These are phyloP conservation scores for Panthera tigris DNA, from an alignment of 2,113 vertebrate species.

Conservation along the genomic window DNA sequence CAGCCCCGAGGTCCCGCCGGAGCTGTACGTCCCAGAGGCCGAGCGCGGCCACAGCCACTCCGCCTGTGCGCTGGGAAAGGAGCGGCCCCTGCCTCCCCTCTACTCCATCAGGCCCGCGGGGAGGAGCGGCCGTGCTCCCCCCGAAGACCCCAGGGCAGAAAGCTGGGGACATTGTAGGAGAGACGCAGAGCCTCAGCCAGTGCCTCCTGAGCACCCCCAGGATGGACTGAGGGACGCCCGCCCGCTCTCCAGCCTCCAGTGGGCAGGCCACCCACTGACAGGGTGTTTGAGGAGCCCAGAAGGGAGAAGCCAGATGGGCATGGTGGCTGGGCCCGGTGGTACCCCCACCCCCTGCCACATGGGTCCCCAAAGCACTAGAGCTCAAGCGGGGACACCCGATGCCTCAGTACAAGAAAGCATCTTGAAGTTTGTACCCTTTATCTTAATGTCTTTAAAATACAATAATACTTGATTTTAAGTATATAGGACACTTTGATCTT, in stretches of 20 bases:
- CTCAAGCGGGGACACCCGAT: neutral
- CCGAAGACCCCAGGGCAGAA: neutral
- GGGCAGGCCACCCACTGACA: too few relatives aligned
- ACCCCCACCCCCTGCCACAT: neutral
- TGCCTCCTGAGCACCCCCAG: neutral
- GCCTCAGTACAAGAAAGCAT: neutral
- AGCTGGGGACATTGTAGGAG: neutral
- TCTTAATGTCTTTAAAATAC: neutral
- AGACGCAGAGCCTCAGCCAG: neutral
- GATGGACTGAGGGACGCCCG: neutral
- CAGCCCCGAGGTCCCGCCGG: too few relatives aligned
- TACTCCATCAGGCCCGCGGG: neutral
- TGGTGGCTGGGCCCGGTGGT: neutral
- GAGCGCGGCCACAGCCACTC: accelerated
- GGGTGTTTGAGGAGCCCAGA: neutral
- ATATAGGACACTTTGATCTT: neutral
- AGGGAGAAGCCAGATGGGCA: neutral
- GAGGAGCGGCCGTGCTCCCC: neutral
- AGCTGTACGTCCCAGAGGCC: too few relatives aligned
- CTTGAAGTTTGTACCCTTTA: neutral
- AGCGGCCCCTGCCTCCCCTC: neutral
- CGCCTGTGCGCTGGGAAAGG: accelerated
- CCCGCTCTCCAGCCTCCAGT: neutral
- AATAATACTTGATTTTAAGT: neutral
- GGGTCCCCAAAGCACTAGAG: neutral